phyloP scores from a whole-genome alignment of 2,888 invertebrate genomes.

The Seira sanloemensis region DNA sequence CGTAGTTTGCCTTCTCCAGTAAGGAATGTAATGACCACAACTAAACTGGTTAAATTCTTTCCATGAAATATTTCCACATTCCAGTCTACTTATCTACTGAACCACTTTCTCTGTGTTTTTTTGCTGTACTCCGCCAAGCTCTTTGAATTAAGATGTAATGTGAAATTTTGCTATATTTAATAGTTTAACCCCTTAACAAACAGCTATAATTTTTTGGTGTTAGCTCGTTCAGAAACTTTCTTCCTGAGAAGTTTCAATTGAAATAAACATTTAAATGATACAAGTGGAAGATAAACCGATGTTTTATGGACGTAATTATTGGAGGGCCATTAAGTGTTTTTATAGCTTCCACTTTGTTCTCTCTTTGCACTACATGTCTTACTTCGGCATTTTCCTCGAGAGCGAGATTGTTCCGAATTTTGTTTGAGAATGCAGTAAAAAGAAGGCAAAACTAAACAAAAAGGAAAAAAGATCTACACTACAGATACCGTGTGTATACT shows the following conservation, averaged over 20 bases:
- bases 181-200: conserved; percentile 25
- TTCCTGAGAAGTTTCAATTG: conserved; percentile 70
- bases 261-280: conserved; percentile 74
- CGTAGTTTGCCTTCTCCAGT: no score
- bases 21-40: conserved; percentile 6
- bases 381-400: conserved; percentile 35
- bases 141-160: conserved; percentile 14
- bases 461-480: conserved; percentile 1
- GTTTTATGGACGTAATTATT: conserved; percentile 74
- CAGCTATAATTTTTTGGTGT: conserved; percentile 26
- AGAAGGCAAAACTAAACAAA: background rate
- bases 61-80: background rate
- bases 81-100: conserved; percentile 6
- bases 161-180: conserved; percentile 17
- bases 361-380: conserved; percentile 70
- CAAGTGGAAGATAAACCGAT: conserved; percentile 73
- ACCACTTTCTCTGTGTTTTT: background rate
- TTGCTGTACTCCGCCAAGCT: background rate
- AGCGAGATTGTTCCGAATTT: background rate
- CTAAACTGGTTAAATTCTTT: background rate
- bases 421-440: background rate
- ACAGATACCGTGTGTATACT: conserved; percentile 10
- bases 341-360: conserved; percentile 74
- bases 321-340: conserved; percentile 74
- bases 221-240: background rate